Base-by-base conservation (phyloP, 1,140 invertebrate species). In the Phenacoccus solenopsis region DNA sequence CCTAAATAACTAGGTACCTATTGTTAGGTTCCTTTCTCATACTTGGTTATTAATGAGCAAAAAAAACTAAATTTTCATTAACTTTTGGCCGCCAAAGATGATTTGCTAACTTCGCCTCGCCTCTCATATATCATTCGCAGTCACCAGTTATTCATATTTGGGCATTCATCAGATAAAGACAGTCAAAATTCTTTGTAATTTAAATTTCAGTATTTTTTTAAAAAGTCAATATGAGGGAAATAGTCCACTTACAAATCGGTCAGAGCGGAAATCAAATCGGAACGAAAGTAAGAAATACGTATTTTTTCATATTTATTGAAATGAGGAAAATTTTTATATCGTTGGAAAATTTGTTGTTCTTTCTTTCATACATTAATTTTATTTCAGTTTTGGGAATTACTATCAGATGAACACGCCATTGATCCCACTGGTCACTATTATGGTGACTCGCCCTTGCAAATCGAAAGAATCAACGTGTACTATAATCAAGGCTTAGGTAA, bases 241-340 rank as follows among this genome's bases (percentile, higher is more conserved):
- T 89, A 76, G 87, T 89, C 73, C 88, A 89, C 77, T 80, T 89
- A 71, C 88, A 89, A 78, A 87, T 86, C 71, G 88, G 88, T 72
- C 88, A 89, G 78, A 89, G 88, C 77, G 87, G 87, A 68, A 89
- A 89, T 77, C 87, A 89, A 77, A 88, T 89, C 75, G 87, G 87
- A 75, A 84, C 86, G 4, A 89, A 88, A 82, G 86, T 87, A 80
- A 78, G 74, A 25, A n/a, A 3, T 27, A 24, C 59, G 3, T 22
- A 64, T 4, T 24, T 27, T 64, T 9, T 49, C 20, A 16, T 4
- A 49, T 32, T 32, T 32, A 7, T 32, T 32, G 5, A 7, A 32
- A 7, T 32, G 13, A 13, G 5, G 30, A 32, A 5, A 32, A 32
- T 32, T 32, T n/a, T 5, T 7, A 32, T 32, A 7, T 7, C 13